A percentile compares a stretch with the other conserved stretches of the same genome.
Conservation (phyloP, 2,113 vertebrate species). For the Hippocampus barbouri region DNA sequence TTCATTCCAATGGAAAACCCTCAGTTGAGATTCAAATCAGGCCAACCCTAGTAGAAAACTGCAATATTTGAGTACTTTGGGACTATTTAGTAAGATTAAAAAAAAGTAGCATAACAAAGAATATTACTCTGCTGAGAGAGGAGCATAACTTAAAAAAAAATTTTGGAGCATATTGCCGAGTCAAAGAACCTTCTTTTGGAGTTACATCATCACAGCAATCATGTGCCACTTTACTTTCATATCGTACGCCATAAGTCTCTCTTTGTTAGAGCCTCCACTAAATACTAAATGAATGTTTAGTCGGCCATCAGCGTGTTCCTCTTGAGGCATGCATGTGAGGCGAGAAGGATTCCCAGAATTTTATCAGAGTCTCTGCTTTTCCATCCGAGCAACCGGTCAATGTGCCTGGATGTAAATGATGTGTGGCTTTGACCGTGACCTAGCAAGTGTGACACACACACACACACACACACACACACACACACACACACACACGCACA, state of each 20-base stretch:
- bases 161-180: background rate
- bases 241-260: constrained; percentile 16
- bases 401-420: constrained; percentile 51
- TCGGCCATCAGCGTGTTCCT: constrained; percentile 26
- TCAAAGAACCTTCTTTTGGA: background rate
- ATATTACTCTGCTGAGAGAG: background rate
- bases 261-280: constrained; percentile 22
- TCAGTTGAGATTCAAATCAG: no score
- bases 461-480: constrained; percentile 8
- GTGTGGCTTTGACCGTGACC: constrained; percentile 39
- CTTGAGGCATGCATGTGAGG: constrained; percentile 36
- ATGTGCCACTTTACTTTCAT: background rate
- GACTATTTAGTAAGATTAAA: no score
- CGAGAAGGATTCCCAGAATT: constrained; percentile 32
- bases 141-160: background rate
- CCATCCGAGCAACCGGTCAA: constrained; percentile 46
- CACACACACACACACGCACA: constrained; percentile 4
- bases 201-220: background rate
- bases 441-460: constrained; percentile 11
- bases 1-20: no score
- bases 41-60: no score
- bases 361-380: constrained; percentile 49
- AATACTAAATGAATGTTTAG: constrained; percentile 36
- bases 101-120: no score
- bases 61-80: no score